Evolutionary conservation across 1,140 invertebrate genomes (phyloP).

Genomic region (Drosophila nebulosa): DNA sequence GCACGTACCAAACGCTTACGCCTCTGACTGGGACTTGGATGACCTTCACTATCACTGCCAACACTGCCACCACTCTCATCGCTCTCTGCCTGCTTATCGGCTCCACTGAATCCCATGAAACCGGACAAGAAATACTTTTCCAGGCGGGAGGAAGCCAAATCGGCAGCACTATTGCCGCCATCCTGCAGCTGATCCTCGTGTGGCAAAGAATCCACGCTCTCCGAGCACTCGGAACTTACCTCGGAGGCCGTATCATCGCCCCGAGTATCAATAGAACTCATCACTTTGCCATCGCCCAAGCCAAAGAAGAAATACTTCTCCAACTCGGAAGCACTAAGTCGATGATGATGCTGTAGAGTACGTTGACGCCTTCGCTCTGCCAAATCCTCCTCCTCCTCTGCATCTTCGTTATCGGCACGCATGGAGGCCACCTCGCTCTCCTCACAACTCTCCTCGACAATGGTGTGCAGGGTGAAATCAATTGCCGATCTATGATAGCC

Average conservation of each 20-base stretch:
- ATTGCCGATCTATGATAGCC: conserved; percentile 90
- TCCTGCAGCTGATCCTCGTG: conserved; percentile 83
- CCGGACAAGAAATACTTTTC: conserved; percentile 95
- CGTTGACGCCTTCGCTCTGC: conserved; percentile 68
- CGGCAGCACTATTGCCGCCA: conserved; percentile 82
- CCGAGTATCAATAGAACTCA: conserved; percentile 81
- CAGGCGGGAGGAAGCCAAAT: conserved; percentile 90
- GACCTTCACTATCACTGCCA: conserved; percentile 91
- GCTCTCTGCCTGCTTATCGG: conserved; percentile 88
- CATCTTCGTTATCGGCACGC: conserved; percentile 57
- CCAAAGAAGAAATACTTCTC: conserved; percentile 96
- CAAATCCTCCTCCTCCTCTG: conserved; percentile 33
- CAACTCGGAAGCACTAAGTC: conserved; percentile 89
- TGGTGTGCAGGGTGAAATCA: conserved; percentile 95
- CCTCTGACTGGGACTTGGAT: conserved; percentile 91
- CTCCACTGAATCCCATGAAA: conserved; percentile 89
- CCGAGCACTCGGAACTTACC: conserved; percentile 92
- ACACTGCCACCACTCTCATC: conserved; percentile 85
- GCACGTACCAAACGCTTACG: conserved; percentile 90
- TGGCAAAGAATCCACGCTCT: conserved; percentile 87
- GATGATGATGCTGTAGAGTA: conserved; percentile 80
- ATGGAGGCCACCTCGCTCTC: conserved; percentile 89
- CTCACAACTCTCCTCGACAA: conserved; percentile 96
- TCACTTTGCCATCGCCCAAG: conserved; percentile 86
- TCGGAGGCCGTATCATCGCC: conserved; percentile 91